Evolutionary conservation across 2,797 vertebrate species (phyloP).

Genomic region (Cossypha dichroa): DNA sequence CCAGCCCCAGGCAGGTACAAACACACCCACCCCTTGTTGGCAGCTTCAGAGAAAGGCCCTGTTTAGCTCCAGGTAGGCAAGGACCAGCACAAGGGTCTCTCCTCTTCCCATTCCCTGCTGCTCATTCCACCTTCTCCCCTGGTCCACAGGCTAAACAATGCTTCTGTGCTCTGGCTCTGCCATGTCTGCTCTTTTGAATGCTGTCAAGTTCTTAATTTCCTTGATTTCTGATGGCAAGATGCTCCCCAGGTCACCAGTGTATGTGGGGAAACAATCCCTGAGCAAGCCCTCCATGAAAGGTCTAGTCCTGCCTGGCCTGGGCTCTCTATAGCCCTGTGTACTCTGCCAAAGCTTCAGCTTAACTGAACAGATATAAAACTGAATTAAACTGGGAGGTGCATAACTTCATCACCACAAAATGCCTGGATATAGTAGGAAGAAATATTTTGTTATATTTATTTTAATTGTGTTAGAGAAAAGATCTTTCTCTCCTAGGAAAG

Average conservation of each 20-base stretch:
- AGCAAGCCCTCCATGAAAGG: not conserved
- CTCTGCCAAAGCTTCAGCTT: not conserved
- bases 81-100: not conserved
- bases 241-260: not conserved
- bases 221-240: not conserved
- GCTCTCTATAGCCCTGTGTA: not conserved
- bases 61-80: no score
- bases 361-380: not conserved
- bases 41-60: no score
- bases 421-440: not conserved
- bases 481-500: not conserved
- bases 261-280: not conserved
- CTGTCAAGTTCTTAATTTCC: not conserved
- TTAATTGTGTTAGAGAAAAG: not conserved
- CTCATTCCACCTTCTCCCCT: rapidly evolving
- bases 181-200: not conserved
- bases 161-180: not conserved
- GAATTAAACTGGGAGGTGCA: not conserved
- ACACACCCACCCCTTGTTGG: no score
- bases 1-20: no score
- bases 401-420: not conserved
- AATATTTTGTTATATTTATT: not conserved
- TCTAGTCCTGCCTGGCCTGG: not conserved
- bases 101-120: not conserved
- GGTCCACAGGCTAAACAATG: not conserved